Evolutionary conservation across 2,113 vertebrate genomes (phyloP).

Genomic region (Pseudopipra pipra): DNA sequence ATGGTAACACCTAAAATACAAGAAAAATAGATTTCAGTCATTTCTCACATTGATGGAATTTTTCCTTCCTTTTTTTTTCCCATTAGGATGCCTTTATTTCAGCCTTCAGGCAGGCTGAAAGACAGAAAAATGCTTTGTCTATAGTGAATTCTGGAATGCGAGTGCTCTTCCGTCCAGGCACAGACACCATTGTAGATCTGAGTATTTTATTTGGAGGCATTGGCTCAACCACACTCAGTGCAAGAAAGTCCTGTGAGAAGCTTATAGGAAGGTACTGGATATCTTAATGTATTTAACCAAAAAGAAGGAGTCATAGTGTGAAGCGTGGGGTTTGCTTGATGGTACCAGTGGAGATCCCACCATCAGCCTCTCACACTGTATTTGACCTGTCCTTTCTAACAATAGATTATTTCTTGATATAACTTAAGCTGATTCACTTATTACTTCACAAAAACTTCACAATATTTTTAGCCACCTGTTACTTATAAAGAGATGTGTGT

Average conservation of each 20-base stretch:
- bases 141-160: slow-evolving; percentile 79
- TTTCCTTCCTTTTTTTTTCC: background rate
- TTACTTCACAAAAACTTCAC: background rate
- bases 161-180: slow-evolving; percentile 74
- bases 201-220: slow-evolving; percentile 81
- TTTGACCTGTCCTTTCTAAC: background rate
- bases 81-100: slow-evolving; percentile 82
- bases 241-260: slow-evolving; percentile 66
- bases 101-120: slow-evolving; percentile 82
- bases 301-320: background rate
- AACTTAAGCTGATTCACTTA: background rate
- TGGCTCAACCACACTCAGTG: slow-evolving; percentile 66
- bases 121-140: slow-evolving; percentile 78
- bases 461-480: background rate
- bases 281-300: background rate
- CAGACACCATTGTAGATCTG: slow-evolving; percentile 71
- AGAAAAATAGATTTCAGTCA: background rate
- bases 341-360: background rate
- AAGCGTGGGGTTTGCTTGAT: background rate
- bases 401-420: background rate
- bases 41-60: background rate
- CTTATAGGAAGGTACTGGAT: slow-evolving; percentile 70
- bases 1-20: background rate
- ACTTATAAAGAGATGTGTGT: background rate
- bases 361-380: background rate